Evolutionary conservation across 2,113 vertebrate genomes (phyloP).

Genomic region (Nothobranchius furzeri): DNA sequence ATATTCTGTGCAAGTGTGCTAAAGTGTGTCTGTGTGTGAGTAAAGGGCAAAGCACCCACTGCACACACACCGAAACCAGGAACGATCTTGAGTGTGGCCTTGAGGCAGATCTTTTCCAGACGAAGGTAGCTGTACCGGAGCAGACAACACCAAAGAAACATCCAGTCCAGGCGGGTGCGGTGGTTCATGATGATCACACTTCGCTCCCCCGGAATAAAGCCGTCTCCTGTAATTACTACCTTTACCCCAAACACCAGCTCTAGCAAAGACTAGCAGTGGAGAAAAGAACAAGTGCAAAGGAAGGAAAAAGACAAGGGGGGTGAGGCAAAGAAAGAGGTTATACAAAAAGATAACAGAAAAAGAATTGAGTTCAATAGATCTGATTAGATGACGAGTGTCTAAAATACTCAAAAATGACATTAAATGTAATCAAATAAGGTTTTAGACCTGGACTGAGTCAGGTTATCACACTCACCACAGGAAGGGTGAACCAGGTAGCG

Average conservation of each 20-base stretch:
- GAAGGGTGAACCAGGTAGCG: constrained; percentile 95
- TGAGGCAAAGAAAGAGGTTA: constrained; percentile 1
- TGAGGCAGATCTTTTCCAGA: constrained; percentile 97
- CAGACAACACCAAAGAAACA: constrained; percentile 98
- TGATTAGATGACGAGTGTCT: no score
- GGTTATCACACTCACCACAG: constrained; percentile 85
- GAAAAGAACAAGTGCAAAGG: not conserved
- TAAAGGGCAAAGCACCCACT: not conserved
- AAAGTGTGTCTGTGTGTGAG: not conserved
- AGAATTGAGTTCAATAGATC: not conserved
- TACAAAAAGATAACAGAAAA: not conserved
- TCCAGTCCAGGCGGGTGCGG: constrained; percentile 97
- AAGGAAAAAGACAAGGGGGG: not conserved
- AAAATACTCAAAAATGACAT: constrained; percentile 10
- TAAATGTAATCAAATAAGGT: not conserved
- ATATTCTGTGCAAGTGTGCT: constrained; percentile 5
- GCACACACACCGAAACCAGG: constrained; percentile 91
- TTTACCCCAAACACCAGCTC: constrained; percentile 94
- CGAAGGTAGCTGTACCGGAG: constrained; percentile 97
- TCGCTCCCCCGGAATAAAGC: constrained; percentile 94
- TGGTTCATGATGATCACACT: constrained; percentile 99
- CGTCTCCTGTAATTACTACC: constrained; percentile 95
- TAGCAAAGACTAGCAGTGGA: constrained; percentile 83
- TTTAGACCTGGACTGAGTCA: not conserved
- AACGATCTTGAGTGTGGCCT: constrained; percentile 91